Base-by-base conservation (phyloP, 1,140 invertebrate genomes). In the Eciton burchellii region DNA sequence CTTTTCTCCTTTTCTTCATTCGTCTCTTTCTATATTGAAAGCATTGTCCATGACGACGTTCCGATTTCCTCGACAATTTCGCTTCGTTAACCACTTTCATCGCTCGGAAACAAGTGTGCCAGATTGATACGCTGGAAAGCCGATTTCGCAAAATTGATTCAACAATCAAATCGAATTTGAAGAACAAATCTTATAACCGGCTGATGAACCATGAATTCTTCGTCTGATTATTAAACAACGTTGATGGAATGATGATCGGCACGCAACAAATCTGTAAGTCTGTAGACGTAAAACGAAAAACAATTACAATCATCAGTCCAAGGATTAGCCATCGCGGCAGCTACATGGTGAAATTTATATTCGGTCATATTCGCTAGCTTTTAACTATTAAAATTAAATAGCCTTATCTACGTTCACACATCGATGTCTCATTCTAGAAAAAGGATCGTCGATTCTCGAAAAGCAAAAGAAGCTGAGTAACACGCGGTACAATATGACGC, bases 61-160 rank as follows among this genome's bases (percentile, higher is more conserved):
- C 29, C 29, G 74, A 77, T 21, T 68, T 77, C 21, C 29, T 29
- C n/a, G 29, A 29, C 47, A 43, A 43, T 77, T 77, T 19, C 47
- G 8, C 62, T 66, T 77, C 62, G 60, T 77, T 77, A 77, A 29
- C 73, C 47, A 21, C 16, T 68, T 77, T 68, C 47, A 65, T 26
- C 19, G 59, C 29, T 66, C n/a, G 14, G 54, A 43, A 68, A 21
- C 54, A 66, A 66, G 49, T 29, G 47, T 43, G n/a, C 49, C n/a
- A 62, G 66, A 77, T 66, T 77, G 74, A 68, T 54, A 35, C 24
- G 29, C 19, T 12, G 54, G 35, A 56, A n/a, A 77, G 49, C 62
- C 47, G 47, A 77, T 77, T 77, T 68, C 16, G 21, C 35, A 16
- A 77, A 26, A 68, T 56, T 43, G 35, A 16, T 66, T 77, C 43